A percentile compares a stretch with the other conserved stretches of the same genome.
Conservation (phyloP, 1,140 invertebrate species). For the Spodoptera frugiperda region DNA sequence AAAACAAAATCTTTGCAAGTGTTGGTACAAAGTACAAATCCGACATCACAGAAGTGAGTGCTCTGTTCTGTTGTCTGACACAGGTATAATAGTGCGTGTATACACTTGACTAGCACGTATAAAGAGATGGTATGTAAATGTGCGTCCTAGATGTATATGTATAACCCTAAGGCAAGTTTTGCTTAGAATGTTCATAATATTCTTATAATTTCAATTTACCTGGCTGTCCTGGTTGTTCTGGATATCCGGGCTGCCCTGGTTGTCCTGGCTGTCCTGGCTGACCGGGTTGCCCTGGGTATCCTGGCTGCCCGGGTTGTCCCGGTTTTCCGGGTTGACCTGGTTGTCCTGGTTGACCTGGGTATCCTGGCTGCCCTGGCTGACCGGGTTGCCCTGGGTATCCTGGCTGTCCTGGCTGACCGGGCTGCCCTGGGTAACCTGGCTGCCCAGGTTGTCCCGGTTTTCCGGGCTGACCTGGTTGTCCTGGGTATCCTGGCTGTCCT, state of each 20-base stretch:
- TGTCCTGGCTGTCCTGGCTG: not conserved
- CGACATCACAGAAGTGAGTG: no score
- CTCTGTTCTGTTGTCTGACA: no score
- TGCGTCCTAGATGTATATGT: no score
- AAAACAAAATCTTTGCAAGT: no score
- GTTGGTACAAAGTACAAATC: no score
- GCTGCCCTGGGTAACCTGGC: conserved; percentile 57
- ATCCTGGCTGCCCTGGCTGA: conserved; percentile 7
- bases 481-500: conserved; percentile 27
- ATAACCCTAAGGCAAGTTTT: no score
- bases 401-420: conserved; percentile 41
- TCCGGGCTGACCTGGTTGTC: conserved; percentile 16
- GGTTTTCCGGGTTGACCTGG: conserved; percentile 48
- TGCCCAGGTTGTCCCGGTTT: conserved; percentile 34
- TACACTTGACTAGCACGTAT: no score
- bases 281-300: conserved; percentile 43
- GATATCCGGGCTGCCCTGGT: conserved; percentile 12
- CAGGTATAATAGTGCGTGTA: no score
- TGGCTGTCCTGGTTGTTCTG: conserved; percentile 20
- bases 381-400: conserved; percentile 48
- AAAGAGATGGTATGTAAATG: no score
- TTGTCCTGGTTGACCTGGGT: conserved; percentile 53
- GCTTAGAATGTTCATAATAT: no score
- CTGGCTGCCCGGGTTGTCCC: conserved; percentile 3
- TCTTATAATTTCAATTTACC: no score